These are phyloP conservation scores for Bombylius discolor DNA, from an alignment of 2,888 invertebrate genomes.

Conservation along the genomic window DNA sequence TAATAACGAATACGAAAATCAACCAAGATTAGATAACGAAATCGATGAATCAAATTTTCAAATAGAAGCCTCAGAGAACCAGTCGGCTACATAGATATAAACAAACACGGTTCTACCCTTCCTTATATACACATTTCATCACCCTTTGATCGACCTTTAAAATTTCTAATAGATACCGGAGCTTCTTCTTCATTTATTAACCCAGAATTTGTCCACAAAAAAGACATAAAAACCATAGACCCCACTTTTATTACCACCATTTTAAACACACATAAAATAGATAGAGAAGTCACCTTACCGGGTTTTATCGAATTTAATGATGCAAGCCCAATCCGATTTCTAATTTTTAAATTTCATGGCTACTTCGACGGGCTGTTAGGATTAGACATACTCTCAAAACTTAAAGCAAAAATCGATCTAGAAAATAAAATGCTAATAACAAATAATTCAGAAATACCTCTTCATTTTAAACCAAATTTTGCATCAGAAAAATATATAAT, in stretches of 20 bases:
- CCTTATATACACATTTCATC: slow-evolving; percentile 9
- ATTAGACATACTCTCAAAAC: slow-evolving; percentile 2
- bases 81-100: slow-evolving; percentile 10
- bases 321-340: slow-evolving; percentile 2
- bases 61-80: slow-evolving; percentile 5
- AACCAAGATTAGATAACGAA: background rate
- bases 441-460: background rate
- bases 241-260: slow-evolving; percentile 3
- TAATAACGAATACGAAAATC: background rate
- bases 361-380: slow-evolving; percentile 10
- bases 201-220: slow-evolving; percentile 3
- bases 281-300: slow-evolving; percentile 3
- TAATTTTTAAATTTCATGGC: slow-evolving; percentile 11
- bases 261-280: slow-evolving; percentile 3
- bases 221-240: background rate
- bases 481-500: slow-evolving; percentile 1
- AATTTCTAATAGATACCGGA: slow-evolving; percentile 11
- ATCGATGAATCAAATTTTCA: slow-evolving; percentile 8
- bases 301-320: slow-evolving; percentile 8
- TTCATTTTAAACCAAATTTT: slow-evolving; percentile 4
- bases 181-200: slow-evolving; percentile 11
- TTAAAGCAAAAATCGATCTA: slow-evolving; percentile 5
- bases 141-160: no score
- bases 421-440: background rate
- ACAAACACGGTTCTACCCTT: slow-evolving; percentile 8